Conservation (phyloP, 1,140 invertebrate species). For the Sitophilus oryzae region DNA sequence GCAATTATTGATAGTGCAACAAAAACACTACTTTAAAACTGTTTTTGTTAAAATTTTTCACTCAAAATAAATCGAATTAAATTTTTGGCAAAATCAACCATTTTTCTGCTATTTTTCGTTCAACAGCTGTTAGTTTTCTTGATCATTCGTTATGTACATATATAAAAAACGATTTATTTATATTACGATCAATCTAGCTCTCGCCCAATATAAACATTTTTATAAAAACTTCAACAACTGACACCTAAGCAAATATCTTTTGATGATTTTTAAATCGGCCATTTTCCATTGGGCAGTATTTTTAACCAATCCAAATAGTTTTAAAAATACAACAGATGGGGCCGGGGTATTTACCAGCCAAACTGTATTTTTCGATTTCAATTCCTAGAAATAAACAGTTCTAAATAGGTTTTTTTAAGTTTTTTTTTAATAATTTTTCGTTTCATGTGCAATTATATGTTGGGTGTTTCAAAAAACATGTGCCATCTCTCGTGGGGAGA, state of each 20-base stretch:
- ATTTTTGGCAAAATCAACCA: background rate
- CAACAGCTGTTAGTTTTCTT: no score
- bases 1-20: background rate
- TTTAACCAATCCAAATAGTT: conserved; percentile 6
- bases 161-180: background rate
- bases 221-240: background rate
- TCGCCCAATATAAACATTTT: conserved; percentile 5
- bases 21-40: background rate
- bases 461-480: no score
- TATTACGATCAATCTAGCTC: background rate
- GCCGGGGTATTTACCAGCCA: background rate
- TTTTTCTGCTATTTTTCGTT: no score
- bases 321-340: conserved; percentile 6
- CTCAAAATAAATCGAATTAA: background rate
- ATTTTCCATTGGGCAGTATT: background rate
- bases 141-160: no score
- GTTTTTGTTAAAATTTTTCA: background rate
- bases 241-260: background rate
- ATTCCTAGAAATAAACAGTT: no score
- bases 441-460: no score
- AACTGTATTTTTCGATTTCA: no score
- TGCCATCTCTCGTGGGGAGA: no score
- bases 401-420: no score
- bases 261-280: background rate
- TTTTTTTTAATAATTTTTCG: no score